Percentiles rank a stretch among this genome's conserved stretches.
phyloP scores from a whole-genome alignment of 1,140 invertebrate species.

The Mizuhopecten yessoensis region DNA sequence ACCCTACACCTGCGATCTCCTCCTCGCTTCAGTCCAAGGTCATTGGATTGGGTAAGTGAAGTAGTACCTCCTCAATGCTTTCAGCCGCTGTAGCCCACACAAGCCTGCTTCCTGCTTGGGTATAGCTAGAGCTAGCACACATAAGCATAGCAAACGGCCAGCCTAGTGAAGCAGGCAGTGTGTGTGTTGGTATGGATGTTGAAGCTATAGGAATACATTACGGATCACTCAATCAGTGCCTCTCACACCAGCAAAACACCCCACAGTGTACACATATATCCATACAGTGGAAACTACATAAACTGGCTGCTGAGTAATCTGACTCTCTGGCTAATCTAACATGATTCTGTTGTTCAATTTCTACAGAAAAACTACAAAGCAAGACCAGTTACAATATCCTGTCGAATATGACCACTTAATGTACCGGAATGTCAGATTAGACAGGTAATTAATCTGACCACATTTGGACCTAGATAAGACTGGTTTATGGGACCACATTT shows the following conservation, averaged over 20 bases:
- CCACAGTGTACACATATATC: neutral
- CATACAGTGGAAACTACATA: neutral
- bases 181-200: too few relatives aligned
- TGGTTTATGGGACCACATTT: too few relatives aligned
- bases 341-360: too few relatives aligned
- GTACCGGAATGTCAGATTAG: too few relatives aligned
- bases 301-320: too few relatives aligned
- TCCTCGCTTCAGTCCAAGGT: neutral
- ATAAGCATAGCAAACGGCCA: neutral
- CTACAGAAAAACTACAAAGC: too few relatives aligned
- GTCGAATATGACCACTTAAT: too few relatives aligned
- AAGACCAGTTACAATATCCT: too few relatives aligned
- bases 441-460: too few relatives aligned
- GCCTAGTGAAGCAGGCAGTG: neutral
- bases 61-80: neutral
- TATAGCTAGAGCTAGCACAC: constrained; percentile 22
- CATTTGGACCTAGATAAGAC: too few relatives aligned
- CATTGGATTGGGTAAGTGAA: neutral
- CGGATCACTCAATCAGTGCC: neutral
- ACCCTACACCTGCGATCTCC: constrained; percentile 1
- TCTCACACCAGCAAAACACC: neutral
- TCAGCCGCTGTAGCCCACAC: constrained; percentile 2
- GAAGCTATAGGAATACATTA: constrained; percentile 5
- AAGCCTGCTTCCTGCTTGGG: constrained; percentile 12
- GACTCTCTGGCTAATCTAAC: too few relatives aligned